A percentile compares a stretch with the other conserved stretches of the same genome.
phyloP scores from a whole-genome alignment of 2,113 vertebrate genomes.

The Rallus limicola region DNA sequence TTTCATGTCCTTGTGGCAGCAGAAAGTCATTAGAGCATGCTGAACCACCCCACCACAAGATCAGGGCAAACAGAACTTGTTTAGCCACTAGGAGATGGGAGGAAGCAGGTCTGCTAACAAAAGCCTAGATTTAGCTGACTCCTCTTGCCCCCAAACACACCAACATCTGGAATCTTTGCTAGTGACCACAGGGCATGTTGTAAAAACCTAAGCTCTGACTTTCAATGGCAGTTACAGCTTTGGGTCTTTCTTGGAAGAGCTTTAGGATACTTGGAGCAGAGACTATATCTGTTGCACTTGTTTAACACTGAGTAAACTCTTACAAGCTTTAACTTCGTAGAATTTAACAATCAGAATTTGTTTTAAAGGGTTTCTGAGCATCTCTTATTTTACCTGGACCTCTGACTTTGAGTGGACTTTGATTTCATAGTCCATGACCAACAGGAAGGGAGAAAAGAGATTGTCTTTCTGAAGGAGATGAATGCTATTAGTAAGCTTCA shows the following conservation, averaged over 20 bases:
- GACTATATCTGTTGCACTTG: background rate
- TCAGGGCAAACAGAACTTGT: background rate
- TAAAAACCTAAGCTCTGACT: background rate
- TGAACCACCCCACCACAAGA: background rate
- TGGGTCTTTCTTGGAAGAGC: background rate
- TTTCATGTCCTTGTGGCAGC: background rate
- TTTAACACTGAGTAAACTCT: background rate
- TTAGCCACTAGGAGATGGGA: background rate
- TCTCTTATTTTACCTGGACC: background rate
- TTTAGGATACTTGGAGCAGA: background rate
- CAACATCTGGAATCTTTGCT: background rate
- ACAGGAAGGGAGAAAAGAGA: background rate
- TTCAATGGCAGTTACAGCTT: background rate
- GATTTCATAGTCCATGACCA: background rate
- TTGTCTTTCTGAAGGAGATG: background rate
- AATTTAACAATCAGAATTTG: background rate
- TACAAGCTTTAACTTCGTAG: background rate
- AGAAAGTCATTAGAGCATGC: background rate
- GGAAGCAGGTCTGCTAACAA: background rate
- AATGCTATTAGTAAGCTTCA: background rate
- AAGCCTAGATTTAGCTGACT: background rate
- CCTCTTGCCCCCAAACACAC: background rate
- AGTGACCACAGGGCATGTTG: background rate
- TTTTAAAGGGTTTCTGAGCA: background rate
- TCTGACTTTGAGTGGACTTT: background rate